phyloP scores from a whole-genome alignment of 2,113 vertebrate genomes.

The Misgurnus mizolepis region DNA sequence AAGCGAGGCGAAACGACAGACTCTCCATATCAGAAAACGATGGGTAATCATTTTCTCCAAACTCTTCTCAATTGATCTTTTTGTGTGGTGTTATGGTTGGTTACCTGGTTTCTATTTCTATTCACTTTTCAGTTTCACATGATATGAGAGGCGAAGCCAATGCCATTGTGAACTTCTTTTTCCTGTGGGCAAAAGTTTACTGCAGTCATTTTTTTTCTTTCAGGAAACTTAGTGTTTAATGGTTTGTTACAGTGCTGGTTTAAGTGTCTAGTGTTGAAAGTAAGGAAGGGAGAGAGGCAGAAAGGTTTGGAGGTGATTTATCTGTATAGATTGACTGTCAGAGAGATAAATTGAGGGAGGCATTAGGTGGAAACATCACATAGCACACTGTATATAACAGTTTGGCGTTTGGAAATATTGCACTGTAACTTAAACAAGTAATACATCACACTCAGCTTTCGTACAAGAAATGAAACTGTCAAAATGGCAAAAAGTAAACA shows the following conservation, averaged over 20 bases:
- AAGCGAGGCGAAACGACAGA: not conserved
- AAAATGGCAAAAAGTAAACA: not conserved
- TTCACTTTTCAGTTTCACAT: slow-evolving; percentile 14
- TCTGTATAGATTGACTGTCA: slow-evolving; percentile 57
- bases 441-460: not conserved
- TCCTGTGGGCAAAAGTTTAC: slow-evolving; percentile 34
- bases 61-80: slow-evolving; percentile 12
- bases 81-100: not conserved
- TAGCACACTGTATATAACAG: slow-evolving; percentile 33
- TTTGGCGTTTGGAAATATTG: slow-evolving; percentile 20
- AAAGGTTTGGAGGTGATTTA: slow-evolving; percentile 55
- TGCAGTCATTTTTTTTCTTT: slow-evolving; percentile 36
- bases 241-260: slow-evolving; percentile 47
- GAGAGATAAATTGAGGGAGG: slow-evolving; percentile 55
- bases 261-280: slow-evolving; percentile 4
- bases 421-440: slow-evolving; percentile 13
- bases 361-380: slow-evolving; percentile 47
- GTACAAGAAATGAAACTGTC: not conserved
- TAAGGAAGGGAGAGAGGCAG: slow-evolving; percentile 9
- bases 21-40: slow-evolving; percentile 23
- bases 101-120: slow-evolving; percentile 6
- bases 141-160: slow-evolving; percentile 2
- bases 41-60: slow-evolving; percentile 5
- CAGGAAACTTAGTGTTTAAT: slow-evolving; percentile 35
- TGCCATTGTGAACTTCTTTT: not conserved